phyloP scores from a whole-genome alignment of 1,140 invertebrate genomes.

The Drosophila aff. region DNA sequence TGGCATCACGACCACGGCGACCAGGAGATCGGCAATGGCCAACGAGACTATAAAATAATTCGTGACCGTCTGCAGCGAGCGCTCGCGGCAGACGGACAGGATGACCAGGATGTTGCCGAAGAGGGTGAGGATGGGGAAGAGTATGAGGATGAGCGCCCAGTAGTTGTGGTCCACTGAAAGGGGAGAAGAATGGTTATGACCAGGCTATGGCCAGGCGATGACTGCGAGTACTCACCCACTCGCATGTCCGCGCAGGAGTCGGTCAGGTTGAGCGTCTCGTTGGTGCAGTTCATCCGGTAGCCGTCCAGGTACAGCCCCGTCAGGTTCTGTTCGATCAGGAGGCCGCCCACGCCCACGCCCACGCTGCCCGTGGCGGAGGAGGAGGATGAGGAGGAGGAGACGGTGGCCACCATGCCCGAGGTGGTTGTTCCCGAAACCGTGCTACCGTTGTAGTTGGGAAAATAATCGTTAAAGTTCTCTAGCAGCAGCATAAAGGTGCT shows the following conservation, averaged over 20 bases:
- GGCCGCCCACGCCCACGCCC: slow-evolving; percentile 17
- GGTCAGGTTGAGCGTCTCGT: slow-evolving; percentile 64
- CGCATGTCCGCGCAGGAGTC: slow-evolving; percentile 63
- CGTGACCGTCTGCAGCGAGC: slow-evolving; percentile 96
- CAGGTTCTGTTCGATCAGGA: slow-evolving; percentile 64
- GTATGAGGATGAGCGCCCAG: slow-evolving; percentile 93
- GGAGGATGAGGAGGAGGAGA: slow-evolving; percentile 6
- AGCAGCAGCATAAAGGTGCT: slow-evolving; percentile 87
- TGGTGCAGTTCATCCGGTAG: slow-evolving; percentile 70
- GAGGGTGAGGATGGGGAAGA: slow-evolving; percentile 96
- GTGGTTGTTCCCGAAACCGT: slow-evolving; percentile 68
- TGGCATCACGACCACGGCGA: slow-evolving; percentile 98
- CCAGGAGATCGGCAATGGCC: slow-evolving; percentile 98
- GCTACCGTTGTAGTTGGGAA: slow-evolving; percentile 85
- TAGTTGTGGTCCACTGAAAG: slow-evolving; percentile 88
- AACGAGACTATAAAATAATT: slow-evolving; percentile 99
- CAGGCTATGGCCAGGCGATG: too few relatives aligned
- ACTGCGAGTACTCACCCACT: slow-evolving; percentile 56
- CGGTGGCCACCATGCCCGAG: slow-evolving; percentile 35
- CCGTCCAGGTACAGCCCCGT: slow-evolving; percentile 67
- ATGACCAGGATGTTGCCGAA: slow-evolving; percentile 99
- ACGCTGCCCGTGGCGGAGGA: not conserved
- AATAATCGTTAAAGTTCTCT: slow-evolving; percentile 88
- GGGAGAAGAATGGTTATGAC: too few relatives aligned
- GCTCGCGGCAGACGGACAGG: slow-evolving; percentile 95